These are phyloP conservation scores for Pachydiplax longipennis DNA, from an alignment of 2,888 invertebrate genomes.

Conservation along the genomic window DNA sequence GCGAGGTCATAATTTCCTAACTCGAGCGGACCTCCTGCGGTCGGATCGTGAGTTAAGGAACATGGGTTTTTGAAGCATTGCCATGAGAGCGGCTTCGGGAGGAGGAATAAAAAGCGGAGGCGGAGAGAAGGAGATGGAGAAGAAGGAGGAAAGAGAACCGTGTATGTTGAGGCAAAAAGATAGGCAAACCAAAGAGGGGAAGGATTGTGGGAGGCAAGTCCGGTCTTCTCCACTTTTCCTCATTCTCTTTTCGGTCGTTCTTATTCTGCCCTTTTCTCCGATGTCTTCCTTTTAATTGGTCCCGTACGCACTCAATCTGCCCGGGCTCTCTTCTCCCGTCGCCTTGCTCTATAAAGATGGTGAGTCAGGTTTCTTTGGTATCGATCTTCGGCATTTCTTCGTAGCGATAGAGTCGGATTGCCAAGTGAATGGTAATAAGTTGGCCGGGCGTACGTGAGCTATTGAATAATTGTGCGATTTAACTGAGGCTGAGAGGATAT, in stretches of 20 bases:
- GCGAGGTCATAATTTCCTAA: constrained; percentile 12
- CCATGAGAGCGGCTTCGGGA: neutral
- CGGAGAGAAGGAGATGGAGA: neutral
- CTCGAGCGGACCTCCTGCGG: constrained; percentile 30
- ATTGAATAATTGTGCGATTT: too few relatives aligned
- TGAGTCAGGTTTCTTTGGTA: neutral
- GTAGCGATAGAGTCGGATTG: neutral
- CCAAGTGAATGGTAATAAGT: neutral
- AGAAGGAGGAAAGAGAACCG: neutral
- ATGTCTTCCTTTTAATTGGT: neutral
- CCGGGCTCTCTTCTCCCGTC: neutral
- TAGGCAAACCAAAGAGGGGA: neutral
- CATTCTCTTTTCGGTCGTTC: neutral
- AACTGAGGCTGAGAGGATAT: too few relatives aligned
- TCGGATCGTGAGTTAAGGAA: constrained; percentile 24
- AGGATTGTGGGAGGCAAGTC: neutral
- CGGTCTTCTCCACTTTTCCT: neutral
- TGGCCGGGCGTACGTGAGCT: neutral
- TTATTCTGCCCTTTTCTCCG: neutral
- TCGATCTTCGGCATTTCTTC: neutral
- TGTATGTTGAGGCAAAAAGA: neutral
- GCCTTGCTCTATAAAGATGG: neutral
- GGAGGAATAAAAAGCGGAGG: neutral
- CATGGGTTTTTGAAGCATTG: constrained; percentile 31
- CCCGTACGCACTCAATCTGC: neutral